phyloP scores from a whole-genome alignment of 2,888 invertebrate genomes.

The Micropterix aruncella region DNA sequence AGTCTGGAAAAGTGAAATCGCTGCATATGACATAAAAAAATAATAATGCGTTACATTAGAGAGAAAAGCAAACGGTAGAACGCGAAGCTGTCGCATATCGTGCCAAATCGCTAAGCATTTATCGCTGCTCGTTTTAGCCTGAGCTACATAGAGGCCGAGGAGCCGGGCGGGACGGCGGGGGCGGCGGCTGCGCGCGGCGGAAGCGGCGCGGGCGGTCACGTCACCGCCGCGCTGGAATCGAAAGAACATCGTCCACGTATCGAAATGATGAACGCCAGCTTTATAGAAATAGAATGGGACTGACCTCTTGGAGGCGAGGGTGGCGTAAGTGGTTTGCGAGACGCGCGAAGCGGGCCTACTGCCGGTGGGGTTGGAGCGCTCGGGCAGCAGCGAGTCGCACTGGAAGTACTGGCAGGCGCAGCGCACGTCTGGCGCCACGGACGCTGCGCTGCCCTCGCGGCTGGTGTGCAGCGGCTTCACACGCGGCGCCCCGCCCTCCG shows the following conservation, averaged over 20 bases:
- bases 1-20: too few relatives aligned
- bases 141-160: conserved; percentile 20
- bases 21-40: too few relatives aligned
- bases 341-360: conserved; percentile 50
- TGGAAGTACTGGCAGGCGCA: conserved; percentile 79
- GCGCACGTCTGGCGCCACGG: conserved; percentile 64
- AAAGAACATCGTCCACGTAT: neutral
- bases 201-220: neutral
- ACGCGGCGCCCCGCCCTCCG: conserved; percentile 50
- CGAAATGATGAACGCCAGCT: neutral
- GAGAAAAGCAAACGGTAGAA: conserved; percentile 21
- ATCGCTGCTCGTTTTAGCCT: conserved; percentile 38
- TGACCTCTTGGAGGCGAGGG: conserved; percentile 25
- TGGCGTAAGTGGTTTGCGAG: conserved; percentile 31
- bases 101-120: conserved; percentile 34
- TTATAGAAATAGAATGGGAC: conserved; percentile 12
- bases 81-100: conserved; percentile 20
- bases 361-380: conserved; percentile 54
- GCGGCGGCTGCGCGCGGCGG: neutral
- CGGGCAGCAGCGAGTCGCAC: conserved; percentile 65
- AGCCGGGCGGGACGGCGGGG: neutral
- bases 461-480: conserved; percentile 52
- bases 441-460: conserved; percentile 55
- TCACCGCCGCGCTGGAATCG: neutral
- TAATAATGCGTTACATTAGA: too few relatives aligned